Evolutionary conservation across 2,888 invertebrate species (phyloP).

Genomic region (Drosophila anomelani): DNA sequence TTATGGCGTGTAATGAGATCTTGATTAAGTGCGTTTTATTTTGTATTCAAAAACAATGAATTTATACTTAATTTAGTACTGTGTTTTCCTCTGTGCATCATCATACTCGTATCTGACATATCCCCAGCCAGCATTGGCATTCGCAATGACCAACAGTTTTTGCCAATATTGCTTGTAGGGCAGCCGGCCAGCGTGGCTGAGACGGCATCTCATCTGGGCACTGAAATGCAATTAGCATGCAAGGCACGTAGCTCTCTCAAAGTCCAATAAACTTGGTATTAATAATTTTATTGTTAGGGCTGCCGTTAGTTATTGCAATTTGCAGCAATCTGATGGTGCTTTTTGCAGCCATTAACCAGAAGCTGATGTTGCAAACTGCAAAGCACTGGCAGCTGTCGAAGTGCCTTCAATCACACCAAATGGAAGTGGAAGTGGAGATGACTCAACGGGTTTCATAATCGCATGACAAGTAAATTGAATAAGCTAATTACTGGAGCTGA

Average conservation of each 20-base stretch:
- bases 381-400: background rate
- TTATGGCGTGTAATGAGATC: conserved; percentile 16
- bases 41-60: background rate
- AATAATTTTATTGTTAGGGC: conserved; percentile 52
- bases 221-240: conserved; percentile 66
- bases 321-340: conserved; percentile 33
- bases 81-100: conserved; percentile 10
- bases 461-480: conserved; percentile 11
- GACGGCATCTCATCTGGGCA: conserved; percentile 31
- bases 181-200: conserved; percentile 25
- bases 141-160: conserved; percentile 56
- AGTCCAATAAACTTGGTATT: conserved; percentile 66
- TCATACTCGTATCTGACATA: conserved; percentile 3
- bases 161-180: conserved; percentile 57
- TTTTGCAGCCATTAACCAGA: conserved; percentile 30
- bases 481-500: conserved; percentile 27
- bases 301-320: conserved; percentile 29
- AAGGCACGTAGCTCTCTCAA: conserved; percentile 66
- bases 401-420: conserved; percentile 7
- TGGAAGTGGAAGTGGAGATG: conserved; percentile 23
- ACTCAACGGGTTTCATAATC: conserved; percentile 47
- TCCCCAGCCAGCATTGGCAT: conserved; percentile 14
- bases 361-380: conserved; percentile 17
- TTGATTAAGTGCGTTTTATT: conserved; percentile 10
- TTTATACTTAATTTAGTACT: background rate